Evolutionary conservation across 2,888 invertebrate species (phyloP).

Genomic region (Panzeria rudis): DNA sequence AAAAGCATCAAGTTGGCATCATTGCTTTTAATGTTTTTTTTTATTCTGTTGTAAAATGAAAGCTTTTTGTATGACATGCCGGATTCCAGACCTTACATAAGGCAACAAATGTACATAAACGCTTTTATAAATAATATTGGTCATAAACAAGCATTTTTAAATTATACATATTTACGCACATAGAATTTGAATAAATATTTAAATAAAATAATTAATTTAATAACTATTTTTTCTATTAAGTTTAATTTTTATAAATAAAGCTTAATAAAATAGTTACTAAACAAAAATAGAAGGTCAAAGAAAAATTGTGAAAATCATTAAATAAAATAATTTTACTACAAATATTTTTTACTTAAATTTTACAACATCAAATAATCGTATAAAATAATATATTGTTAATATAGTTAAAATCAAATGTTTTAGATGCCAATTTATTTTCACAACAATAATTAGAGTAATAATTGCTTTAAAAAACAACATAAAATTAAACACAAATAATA

Average conservation of each 20-base stretch:
- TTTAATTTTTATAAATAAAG: too few species aligned
- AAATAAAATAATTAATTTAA: slow-evolving; percentile 18
- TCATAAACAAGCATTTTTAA: slow-evolving; percentile 47
- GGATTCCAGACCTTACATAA: too few species aligned
- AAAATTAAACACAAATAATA: slow-evolving; percentile 62
- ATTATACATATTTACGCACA: slow-evolving; percentile 35
- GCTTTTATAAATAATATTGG: slow-evolving; percentile 3
- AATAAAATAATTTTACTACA: slow-evolving; percentile 13
- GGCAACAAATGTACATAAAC: slow-evolving; percentile 30
- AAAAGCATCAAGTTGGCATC: too few species aligned
- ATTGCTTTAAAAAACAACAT: slow-evolving; percentile 43
- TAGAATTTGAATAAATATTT: slow-evolving; percentile 26
- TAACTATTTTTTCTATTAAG: too few species aligned
- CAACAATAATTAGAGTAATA: slow-evolving; percentile 41
- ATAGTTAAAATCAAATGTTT: slow-evolving; percentile 21
- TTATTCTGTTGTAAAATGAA: too few species aligned
- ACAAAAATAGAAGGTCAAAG: too few species aligned
- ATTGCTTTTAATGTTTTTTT: too few species aligned
- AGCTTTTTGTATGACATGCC: too few species aligned
- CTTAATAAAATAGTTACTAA: too few species aligned
- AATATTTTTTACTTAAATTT: slow-evolving; percentile 37
- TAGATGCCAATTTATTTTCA: slow-evolving; percentile 54
- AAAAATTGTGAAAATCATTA: too few species aligned
- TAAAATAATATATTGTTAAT: slow-evolving; percentile 29
- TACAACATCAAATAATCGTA: slow-evolving; percentile 62